phyloP scores from a whole-genome alignment of 2,797 vertebrate species.

The Cottoperca gobio region DNA sequence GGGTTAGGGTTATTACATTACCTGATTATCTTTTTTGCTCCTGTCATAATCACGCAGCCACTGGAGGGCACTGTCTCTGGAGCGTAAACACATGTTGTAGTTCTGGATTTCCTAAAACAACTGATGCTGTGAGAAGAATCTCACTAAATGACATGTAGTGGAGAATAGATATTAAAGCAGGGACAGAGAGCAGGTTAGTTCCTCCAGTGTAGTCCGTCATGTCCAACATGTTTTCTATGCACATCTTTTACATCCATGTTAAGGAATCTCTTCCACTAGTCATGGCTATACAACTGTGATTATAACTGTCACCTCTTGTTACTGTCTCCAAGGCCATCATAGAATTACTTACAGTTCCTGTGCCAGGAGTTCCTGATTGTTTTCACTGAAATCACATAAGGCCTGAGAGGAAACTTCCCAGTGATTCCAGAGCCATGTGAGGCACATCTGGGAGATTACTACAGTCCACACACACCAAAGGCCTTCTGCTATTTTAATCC shows the following conservation, averaged over 20 bases:
- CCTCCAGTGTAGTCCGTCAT: conserved; percentile 26
- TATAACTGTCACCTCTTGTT: conserved; percentile 76
- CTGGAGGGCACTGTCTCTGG: background rate
- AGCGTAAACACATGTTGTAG: background rate
- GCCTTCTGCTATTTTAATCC: conserved; percentile 79
- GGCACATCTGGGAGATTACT: conserved; percentile 81
- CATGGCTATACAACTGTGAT: conserved; percentile 64
- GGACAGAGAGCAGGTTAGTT: conserved; percentile 12
- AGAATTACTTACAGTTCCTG: conserved; percentile 63
- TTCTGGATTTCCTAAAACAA: too few species aligned
- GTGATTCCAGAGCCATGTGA: conserved; percentile 73
- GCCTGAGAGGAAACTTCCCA: conserved; percentile 63
- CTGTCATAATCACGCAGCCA: background rate
- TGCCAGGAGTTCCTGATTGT: conserved; percentile 75
- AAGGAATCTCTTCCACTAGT: conserved; percentile 62
- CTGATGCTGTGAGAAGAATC: background rate
- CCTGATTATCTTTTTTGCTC: too few species aligned
- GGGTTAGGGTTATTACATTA: too few species aligned
- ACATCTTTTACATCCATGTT: conserved; percentile 60
- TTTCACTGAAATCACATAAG: conserved; percentile 70
- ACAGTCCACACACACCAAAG: conserved; percentile 60
- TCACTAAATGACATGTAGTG: conserved; percentile 15
- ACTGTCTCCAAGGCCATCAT: conserved; percentile 68
- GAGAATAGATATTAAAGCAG: conserved; percentile 22
- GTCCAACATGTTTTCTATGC: conserved; percentile 57